phyloP scores from a whole-genome alignment of 1,140 invertebrate genomes.

The Capitella teleta region DNA sequence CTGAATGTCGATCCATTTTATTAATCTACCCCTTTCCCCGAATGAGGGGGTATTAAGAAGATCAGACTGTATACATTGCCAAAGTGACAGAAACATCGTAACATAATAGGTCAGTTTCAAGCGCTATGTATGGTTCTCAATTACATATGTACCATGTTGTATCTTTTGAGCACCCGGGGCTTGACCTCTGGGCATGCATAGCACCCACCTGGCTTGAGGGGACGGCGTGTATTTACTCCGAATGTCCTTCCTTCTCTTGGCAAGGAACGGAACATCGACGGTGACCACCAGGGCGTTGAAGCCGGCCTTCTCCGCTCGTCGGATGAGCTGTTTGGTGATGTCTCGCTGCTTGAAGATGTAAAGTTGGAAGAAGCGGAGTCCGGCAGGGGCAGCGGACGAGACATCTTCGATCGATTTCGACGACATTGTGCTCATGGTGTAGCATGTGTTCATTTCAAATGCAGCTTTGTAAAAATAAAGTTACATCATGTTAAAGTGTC shows the following conservation, averaged over 20 bases:
- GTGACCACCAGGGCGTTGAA: slow-evolving; percentile 81
- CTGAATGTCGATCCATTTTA: no score
- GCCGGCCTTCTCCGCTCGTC: slow-evolving; percentile 68
- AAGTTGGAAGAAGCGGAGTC: slow-evolving; percentile 47
- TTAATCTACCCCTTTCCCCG: no score
- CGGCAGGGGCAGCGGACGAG: slow-evolving; percentile 59
- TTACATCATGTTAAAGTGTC: no score
- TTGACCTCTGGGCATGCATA: no score
- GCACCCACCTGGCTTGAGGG: slow-evolving; percentile 58
- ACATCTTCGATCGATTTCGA: slow-evolving; percentile 83
- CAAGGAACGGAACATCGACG: slow-evolving; percentile 78
- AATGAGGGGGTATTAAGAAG: no score
- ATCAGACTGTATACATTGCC: no score
- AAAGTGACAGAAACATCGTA: no score
- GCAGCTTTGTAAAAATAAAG: no score
- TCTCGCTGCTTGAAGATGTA: slow-evolving; percentile 76
- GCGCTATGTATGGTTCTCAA: no score
- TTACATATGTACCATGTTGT: no score
- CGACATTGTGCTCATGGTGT: slow-evolving; percentile 72
- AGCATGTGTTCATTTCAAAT: slow-evolving; percentile 53
- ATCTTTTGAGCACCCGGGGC: no score
- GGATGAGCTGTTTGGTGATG: slow-evolving; percentile 60
- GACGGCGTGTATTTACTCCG: slow-evolving; percentile 76
- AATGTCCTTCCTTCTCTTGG: slow-evolving; percentile 63
- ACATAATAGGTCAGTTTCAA: no score